These are phyloP conservation scores for Lepus townsendii DNA, from an alignment of 2,797 vertebrate species.

Conservation along the genomic window DNA sequence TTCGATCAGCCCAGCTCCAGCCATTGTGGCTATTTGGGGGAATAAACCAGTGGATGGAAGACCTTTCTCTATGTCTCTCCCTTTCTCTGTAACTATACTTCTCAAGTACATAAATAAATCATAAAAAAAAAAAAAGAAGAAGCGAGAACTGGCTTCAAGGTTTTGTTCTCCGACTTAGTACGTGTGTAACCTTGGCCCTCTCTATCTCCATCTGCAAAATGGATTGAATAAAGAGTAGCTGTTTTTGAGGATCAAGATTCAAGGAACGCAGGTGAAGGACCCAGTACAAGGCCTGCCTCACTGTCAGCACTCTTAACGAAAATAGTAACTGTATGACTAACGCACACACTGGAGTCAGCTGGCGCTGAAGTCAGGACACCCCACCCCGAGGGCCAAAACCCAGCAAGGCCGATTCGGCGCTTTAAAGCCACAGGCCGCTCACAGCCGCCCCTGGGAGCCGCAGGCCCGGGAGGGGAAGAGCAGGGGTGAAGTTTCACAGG, in stretches of 20 bases:
- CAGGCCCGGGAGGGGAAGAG: slow-evolving; percentile 61
- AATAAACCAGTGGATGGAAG: too few relatives aligned
- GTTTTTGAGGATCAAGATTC: neutral
- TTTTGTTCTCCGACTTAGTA: neutral
- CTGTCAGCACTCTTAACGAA: slow-evolving; percentile 57
- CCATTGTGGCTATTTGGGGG: too few relatives aligned
- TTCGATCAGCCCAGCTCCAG: too few relatives aligned
- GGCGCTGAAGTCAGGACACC: slow-evolving; percentile 43
- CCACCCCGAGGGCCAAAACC: slow-evolving; percentile 55
- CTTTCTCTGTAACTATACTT: too few relatives aligned
- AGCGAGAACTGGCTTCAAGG: neutral
- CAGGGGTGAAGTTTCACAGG: slow-evolving; percentile 78
- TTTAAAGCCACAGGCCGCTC: slow-evolving; percentile 51
- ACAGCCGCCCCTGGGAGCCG: neutral
- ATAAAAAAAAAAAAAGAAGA: neutral
- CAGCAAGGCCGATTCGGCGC: slow-evolving; percentile 45
- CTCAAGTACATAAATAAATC: too few relatives aligned
- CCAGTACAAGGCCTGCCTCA: neutral
- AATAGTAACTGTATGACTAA: slow-evolving; percentile 27
- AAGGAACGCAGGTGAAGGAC: neutral
- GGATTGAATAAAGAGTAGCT: neutral
- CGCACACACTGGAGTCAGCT: slow-evolving; percentile 1
- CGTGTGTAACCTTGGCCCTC: neutral
- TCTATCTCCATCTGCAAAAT: neutral
- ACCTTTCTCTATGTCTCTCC: too few relatives aligned